Base-by-base conservation (phyloP, 2,113 vertebrate genomes). In the Pantherophis guttatus region DNA sequence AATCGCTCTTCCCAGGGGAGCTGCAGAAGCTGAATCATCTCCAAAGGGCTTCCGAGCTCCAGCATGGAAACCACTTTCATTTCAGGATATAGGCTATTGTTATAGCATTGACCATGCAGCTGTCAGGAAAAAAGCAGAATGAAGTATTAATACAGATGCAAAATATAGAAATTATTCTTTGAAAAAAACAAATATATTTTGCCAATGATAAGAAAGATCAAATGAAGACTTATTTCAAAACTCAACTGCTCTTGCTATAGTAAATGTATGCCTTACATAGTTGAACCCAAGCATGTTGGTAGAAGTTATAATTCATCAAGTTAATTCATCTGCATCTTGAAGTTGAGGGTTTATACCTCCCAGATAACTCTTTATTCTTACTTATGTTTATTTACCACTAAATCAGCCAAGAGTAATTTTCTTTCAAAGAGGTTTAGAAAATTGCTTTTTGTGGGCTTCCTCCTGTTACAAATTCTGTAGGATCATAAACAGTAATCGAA, bases 1-100 rank as follows among this genome's bases (percentile, higher is more conserved):
- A 99, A 99, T 96, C 99, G 97, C 96, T 99, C 98, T 96, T 99
- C 99, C 99, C 99, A 99, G 96, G 99, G 98, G 95, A 98, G 98
- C 98, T 99, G 99, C 91, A 99, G 98, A 93, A 99, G 98, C 97
- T 98, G 98, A 97, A 99, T 99, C 98, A 99, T 99, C 98, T 99
- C 98, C 92, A 99, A 97, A 85, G 99, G 98, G 91, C 96, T 96
- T 92, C 99, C 99, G 95, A 98, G 98, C 96, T 99, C 98, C 97
- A 99, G 96, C 94, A 98, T 98, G 15, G 98, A 98, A 10, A 98
- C 98, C 92, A 99, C 97, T 94, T 97, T 95, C 54, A 97, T 91
- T 90, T 97, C 95, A 90, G 96, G 70, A 91, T 97, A 92, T 19
- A 93, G 91, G 58, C 95, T 94, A 26, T 94, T 94, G 86, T 97